These are phyloP conservation scores for Micropoecilia bifurca DNA, from an alignment of 2,797 vertebrate species.

Conservation along the genomic window DNA sequence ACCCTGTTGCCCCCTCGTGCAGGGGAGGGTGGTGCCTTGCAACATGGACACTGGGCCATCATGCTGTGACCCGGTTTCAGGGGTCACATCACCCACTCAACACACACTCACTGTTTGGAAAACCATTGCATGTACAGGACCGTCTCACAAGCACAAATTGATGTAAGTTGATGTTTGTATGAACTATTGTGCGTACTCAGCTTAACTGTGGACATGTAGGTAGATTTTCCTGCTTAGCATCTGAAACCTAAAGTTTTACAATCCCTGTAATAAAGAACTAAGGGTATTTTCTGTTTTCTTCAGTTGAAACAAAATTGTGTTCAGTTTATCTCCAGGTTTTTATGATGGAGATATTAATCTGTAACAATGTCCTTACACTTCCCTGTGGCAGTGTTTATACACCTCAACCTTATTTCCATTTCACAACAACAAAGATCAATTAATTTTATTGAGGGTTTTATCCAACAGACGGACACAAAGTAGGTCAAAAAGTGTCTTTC, in stretches of 20 bases:
- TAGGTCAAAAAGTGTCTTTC: background rate
- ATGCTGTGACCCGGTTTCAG: slow-evolving; percentile 74
- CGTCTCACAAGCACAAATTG: slow-evolving; percentile 37
- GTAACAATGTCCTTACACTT: background rate
- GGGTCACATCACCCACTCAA: slow-evolving; percentile 79
- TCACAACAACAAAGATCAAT: background rate
- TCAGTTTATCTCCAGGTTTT: background rate
- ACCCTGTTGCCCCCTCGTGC: slow-evolving; percentile 60
- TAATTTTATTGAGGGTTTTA: background rate
- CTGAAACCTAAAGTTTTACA: background rate
- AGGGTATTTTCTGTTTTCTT: background rate
- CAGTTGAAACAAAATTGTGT: background rate
- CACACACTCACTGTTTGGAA: slow-evolving; percentile 75
- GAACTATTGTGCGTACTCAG: background rate
- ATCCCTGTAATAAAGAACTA: background rate
- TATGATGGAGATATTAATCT: background rate
- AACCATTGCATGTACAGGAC: slow-evolving; percentile 72
- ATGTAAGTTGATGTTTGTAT: background rate
- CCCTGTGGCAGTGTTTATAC: background rate
- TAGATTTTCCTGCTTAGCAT: background rate
- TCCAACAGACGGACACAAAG: background rate
- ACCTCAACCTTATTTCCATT: background rate
- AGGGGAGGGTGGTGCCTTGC: slow-evolving; percentile 61
- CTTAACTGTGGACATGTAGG: background rate
- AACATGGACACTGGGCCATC: slow-evolving; percentile 73